These are phyloP conservation scores for Otolemur crassicaudatus DNA, from an alignment of 2,797 vertebrate genomes.

Conservation along the genomic window DNA sequence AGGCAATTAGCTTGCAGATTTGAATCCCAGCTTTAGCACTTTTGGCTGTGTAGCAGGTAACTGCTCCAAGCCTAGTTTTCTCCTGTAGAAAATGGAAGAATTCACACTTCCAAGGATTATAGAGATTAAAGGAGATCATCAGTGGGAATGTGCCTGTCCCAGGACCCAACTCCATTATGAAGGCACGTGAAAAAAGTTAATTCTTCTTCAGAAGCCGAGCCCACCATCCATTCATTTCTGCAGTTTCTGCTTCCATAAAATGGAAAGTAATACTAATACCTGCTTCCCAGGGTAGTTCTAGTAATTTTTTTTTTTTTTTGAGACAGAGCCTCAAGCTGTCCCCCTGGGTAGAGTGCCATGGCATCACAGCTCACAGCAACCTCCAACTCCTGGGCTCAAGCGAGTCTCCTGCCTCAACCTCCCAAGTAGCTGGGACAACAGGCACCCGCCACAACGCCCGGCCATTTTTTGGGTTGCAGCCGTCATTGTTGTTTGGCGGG, in stretches of 20 bases:
- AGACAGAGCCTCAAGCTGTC: too few species aligned
- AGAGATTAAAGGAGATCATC: not conserved
- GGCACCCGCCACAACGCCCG: too few species aligned
- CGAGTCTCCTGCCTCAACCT: too few species aligned
- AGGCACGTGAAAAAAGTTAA: not conserved
- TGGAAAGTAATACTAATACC: not conserved
- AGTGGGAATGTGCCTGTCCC: rapidly evolving
- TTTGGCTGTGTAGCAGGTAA: not conserved
- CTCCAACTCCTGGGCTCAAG: too few species aligned
- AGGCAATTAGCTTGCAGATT: not conserved
- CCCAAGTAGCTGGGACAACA: too few species aligned
- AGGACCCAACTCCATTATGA: not conserved
- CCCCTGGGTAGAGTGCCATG: too few species aligned
- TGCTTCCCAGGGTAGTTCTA: not conserved
- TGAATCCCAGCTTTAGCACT: not conserved
- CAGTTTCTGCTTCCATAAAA: not conserved
- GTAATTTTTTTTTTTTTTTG: too few species aligned
- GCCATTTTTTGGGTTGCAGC: too few species aligned
- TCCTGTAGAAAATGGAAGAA: not conserved
- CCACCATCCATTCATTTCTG: not conserved
- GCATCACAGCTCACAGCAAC: too few species aligned
- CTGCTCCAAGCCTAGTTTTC: not conserved
- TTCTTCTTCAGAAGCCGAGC: not conserved
- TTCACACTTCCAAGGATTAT: not conserved
- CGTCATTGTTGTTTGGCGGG: too few species aligned